Evolutionary conservation across 1,140 invertebrate genomes (phyloP), one percentile per base, ranked within the genome.

Genomic region (Scylla paramamosain): DNA sequence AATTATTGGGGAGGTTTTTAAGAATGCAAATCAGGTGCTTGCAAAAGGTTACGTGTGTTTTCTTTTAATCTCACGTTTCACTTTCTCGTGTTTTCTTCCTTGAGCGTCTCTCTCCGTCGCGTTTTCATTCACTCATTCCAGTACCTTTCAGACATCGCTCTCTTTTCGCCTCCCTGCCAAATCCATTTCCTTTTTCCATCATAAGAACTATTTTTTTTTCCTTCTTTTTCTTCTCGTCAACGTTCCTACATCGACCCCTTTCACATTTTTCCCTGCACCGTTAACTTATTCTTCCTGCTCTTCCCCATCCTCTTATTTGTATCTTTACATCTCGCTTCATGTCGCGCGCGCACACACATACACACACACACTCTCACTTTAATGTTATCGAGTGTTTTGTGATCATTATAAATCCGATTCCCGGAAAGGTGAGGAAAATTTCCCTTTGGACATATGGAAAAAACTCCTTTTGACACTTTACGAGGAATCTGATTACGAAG

Each of bases 91-190:
- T 77, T 7, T n/a, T 77, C 67, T n/a, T n/a, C 87, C 48, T 32
- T 48, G 32, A 46, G 32, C 45, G 32, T 89, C 87, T 89, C 39
- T 89, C 87, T 89, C 45, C 31, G n/a, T 89, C 87, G 48, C 87
- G 45, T 31, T 89, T 16, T 89, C 87, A 31, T 20, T 88, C 86
- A 10, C 31, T 32, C 31, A 10, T 31, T 88, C 86, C 16, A n/a
- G 67, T 77, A n/a, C 67, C 25, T 77, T 77, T 77, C 67, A 77
- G 25, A 77, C 67, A 77, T 77, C 67, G 67, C 25, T 77, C 67
- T 77, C 20, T n/a, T 77, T 77, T n/a, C 16, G 12, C n/a, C 67
- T n/a, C n/a, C 16, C n/a, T 77, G 67, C 67, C 25, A 77, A 77
- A 77, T 77, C 67, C 67, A 3, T 77, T 77, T 77, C 67, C 67